Evolutionary conservation across 2,888 invertebrate species (phyloP).

Genomic region (Keiferia lycopersicella): DNA sequence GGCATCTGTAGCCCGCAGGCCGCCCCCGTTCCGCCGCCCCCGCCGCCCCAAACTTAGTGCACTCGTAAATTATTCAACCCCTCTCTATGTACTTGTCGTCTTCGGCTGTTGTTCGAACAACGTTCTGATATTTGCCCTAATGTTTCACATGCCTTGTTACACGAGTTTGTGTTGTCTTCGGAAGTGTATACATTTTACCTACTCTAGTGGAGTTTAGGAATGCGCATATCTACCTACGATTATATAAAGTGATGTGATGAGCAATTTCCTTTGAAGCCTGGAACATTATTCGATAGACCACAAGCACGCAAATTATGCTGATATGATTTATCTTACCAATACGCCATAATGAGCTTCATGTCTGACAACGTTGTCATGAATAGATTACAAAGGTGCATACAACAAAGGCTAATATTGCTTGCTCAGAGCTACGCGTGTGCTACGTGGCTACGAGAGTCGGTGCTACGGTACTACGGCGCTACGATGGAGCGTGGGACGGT

Average conservation of each 20-base stretch:
- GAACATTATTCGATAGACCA: conserved; percentile 22
- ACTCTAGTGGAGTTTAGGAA: conserved; percentile 7
- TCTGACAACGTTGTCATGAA: conserved; percentile 30
- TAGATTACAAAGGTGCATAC: conserved; percentile 36
- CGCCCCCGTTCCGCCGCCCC: conserved; percentile 53
- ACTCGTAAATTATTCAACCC: conserved; percentile 78
- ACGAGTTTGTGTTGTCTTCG: conserved; percentile 16
- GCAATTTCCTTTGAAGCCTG: conserved; percentile 21
- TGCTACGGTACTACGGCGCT: conserved; percentile 37
- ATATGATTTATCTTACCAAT: conserved; percentile 31
- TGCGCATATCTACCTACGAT: neutral
- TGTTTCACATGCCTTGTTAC: conserved; percentile 21
- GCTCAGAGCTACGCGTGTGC: conserved; percentile 38
- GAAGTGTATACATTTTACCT: neutral
- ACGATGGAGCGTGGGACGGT: conserved; percentile 51
- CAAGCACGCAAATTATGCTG: conserved; percentile 22
- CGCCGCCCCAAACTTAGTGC: conserved; percentile 67
- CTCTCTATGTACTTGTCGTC: conserved; percentile 60
- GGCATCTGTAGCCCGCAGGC: conserved; percentile 56
- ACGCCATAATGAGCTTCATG: conserved; percentile 27
- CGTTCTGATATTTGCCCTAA: conserved; percentile 47
- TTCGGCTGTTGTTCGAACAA: conserved; percentile 54
- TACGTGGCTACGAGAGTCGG: conserved; percentile 32
- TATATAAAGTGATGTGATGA: conserved; percentile 14
- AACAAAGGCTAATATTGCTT: conserved; percentile 38